phyloP scores from a whole-genome alignment of 1,140 invertebrate species.

The Zaprionus tsacasi region DNA sequence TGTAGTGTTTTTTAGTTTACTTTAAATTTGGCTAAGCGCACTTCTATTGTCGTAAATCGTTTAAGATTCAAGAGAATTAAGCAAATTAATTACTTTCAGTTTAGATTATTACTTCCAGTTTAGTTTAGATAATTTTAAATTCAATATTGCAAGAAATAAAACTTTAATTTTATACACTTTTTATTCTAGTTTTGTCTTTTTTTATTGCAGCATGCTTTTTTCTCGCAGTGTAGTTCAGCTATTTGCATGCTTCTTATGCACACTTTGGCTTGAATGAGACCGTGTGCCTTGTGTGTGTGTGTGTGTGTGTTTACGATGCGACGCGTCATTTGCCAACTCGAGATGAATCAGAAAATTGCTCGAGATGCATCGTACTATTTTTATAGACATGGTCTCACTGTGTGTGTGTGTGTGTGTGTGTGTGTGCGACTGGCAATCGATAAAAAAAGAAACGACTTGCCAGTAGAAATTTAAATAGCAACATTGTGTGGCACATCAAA shows the following conservation, averaged over 20 bases:
- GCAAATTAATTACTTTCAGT: background rate
- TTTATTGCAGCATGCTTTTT: background rate
- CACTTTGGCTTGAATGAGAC: conserved; percentile 27
- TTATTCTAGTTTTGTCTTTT: background rate
- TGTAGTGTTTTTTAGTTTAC: too few species aligned
- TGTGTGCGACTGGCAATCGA: conserved; percentile 46
- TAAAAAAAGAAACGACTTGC: conserved; percentile 26
- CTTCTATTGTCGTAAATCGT: too few species aligned
- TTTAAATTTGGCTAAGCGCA: too few species aligned
- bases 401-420: conserved; percentile 8
- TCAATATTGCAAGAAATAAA: background rate
- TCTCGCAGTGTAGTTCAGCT: conserved; percentile 2
- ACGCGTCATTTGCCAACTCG: conserved; percentile 33
- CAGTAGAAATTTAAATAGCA: conserved; percentile 54
- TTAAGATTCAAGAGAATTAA: too few species aligned
- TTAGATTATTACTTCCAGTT: background rate
- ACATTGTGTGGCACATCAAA: conserved; percentile 43
- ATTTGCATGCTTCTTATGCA: conserved; percentile 27
- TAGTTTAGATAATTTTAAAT: background rate
- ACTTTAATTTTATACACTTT: too few species aligned
- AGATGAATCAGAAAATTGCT: conserved; percentile 8
- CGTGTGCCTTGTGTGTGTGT: background rate
- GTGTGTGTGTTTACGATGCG: conserved; percentile 15
- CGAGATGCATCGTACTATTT: conserved; percentile 28
- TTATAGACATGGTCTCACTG: conserved; percentile 10